Percentiles rank a stretch among this genome's conserved stretches.
These are phyloP conservation scores for Drosophila sulfurigaster DNA, from an alignment of 1,140 invertebrate genomes.

Conservation along the genomic window DNA sequence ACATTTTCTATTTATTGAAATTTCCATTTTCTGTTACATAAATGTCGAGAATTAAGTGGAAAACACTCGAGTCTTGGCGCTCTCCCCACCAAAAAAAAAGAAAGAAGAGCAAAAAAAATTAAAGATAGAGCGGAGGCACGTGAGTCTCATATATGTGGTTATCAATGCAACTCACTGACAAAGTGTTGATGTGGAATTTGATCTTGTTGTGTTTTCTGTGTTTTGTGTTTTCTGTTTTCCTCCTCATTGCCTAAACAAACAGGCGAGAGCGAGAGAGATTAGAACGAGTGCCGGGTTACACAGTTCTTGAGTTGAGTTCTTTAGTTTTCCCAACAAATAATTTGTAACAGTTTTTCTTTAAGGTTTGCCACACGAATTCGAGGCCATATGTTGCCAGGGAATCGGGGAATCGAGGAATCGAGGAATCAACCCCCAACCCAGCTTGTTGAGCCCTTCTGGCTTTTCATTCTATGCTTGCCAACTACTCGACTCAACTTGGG, in stretches of 20 bases:
- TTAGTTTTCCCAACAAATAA: slow-evolving; percentile 56
- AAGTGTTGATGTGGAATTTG: slow-evolving; percentile 79
- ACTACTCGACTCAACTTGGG: slow-evolving; percentile 42
- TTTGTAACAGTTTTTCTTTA: slow-evolving; percentile 64
- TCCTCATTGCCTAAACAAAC: slow-evolving; percentile 67
- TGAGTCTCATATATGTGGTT: slow-evolving; percentile 50
- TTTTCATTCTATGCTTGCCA: slow-evolving; percentile 39
- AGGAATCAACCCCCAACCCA: not conserved
- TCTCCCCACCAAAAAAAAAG: slow-evolving; percentile 3
- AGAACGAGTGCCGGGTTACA: slow-evolving; percentile 65
- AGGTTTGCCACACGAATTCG: slow-evolving; percentile 40
- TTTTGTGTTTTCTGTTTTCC: slow-evolving; percentile 2
- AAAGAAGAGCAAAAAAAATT: not conserved
- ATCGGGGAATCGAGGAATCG: not conserved
- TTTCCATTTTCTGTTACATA: slow-evolving; percentile 41
- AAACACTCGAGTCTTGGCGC: slow-evolving; percentile 64
- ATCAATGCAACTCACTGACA: slow-evolving; percentile 27
- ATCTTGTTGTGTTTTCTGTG: slow-evolving; percentile 49
- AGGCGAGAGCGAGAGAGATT: slow-evolving; percentile 52
- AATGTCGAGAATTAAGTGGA: slow-evolving; percentile 78
- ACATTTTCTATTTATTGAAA: slow-evolving; percentile 71
- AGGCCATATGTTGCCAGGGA: slow-evolving; percentile 68
- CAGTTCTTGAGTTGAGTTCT: slow-evolving; percentile 17
- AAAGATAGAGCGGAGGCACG: slow-evolving; percentile 52
- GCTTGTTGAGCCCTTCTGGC: slow-evolving; percentile 4